phyloP scores from a whole-genome alignment of 2,797 vertebrate genomes.

The Hirundo rustica region DNA sequence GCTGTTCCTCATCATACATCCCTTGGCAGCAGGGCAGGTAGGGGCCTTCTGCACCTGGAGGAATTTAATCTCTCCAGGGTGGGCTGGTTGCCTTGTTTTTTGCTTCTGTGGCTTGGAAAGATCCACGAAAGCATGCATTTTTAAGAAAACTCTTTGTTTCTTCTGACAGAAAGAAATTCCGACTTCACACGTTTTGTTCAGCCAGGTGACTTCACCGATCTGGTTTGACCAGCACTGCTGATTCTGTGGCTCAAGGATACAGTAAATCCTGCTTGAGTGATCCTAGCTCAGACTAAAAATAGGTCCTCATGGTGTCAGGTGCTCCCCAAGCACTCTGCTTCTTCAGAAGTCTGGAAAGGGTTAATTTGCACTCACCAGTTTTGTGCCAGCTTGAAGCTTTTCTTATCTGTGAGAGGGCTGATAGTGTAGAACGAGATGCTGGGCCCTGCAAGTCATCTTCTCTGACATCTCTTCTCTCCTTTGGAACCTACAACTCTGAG shows the following conservation, averaged over 20 bases:
- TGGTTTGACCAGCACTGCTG: background rate
- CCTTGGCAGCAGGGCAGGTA: background rate
- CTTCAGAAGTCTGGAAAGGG: background rate
- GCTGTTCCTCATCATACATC: background rate
- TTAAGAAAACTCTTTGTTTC: background rate
- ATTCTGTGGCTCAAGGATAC: background rate
- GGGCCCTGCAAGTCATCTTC: background rate
- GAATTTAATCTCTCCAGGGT: background rate
- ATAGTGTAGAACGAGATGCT: background rate
- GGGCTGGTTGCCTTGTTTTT: background rate
- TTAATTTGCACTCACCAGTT: background rate
- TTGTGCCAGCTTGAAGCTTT: background rate
- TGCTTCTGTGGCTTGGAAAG: background rate
- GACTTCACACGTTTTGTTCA: background rate
- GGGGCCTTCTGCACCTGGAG: background rate
- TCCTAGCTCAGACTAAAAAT: background rate
- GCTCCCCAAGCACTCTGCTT: background rate
- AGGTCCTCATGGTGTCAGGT: background rate
- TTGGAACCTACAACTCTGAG: background rate
- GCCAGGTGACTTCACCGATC: background rate
- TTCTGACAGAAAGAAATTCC: background rate
- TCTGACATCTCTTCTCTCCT: background rate
- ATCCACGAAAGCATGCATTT: background rate
- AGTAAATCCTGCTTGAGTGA: background rate
- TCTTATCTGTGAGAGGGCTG: background rate